These are phyloP conservation scores for Cosmia trapezina DNA, from an alignment of 2,888 invertebrate species.

Conservation along the genomic window DNA sequence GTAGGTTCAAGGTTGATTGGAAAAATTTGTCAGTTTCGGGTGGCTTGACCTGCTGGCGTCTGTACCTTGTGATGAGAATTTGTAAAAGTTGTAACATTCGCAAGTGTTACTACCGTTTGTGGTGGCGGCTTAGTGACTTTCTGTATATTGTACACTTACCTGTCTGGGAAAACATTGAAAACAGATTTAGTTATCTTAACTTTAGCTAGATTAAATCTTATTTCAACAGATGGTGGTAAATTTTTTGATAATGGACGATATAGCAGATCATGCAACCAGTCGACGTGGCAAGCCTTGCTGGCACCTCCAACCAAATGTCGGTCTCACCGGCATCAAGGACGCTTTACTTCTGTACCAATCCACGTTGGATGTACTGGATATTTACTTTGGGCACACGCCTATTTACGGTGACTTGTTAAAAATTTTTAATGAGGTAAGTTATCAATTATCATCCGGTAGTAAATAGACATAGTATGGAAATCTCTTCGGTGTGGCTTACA, in stretches of 20 bases:
- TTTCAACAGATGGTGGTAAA: conserved; percentile 23
- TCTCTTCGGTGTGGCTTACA: neutral
- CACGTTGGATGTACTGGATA: conserved; percentile 31
- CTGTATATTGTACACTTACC: neutral
- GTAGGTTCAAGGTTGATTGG: too few species aligned
- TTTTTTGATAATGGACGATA: conserved; percentile 35
- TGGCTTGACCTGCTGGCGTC: too few species aligned
- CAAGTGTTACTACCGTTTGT: neutral
- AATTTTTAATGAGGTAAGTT: conserved; percentile 41
- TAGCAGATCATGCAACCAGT: conserved; percentile 16
- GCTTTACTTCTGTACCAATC: conserved; percentile 32
- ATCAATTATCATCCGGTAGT: neutral
- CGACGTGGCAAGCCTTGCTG: conserved; percentile 50
- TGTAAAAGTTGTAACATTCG: neutral
- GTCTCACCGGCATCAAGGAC: conserved; percentile 40
- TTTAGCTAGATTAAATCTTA: neutral
- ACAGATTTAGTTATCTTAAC: neutral
- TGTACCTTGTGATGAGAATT: neutral
- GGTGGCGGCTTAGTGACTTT: neutral
- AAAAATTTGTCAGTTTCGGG: too few species aligned
- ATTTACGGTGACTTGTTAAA: conserved; percentile 30
- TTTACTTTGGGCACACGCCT: conserved; percentile 29
- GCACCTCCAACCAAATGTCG: conserved; percentile 32
- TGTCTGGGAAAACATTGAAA: neutral
- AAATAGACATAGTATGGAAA: neutral